Conservation (phyloP, 2,888 invertebrate genomes). For the Deroplatys truncata region DNA sequence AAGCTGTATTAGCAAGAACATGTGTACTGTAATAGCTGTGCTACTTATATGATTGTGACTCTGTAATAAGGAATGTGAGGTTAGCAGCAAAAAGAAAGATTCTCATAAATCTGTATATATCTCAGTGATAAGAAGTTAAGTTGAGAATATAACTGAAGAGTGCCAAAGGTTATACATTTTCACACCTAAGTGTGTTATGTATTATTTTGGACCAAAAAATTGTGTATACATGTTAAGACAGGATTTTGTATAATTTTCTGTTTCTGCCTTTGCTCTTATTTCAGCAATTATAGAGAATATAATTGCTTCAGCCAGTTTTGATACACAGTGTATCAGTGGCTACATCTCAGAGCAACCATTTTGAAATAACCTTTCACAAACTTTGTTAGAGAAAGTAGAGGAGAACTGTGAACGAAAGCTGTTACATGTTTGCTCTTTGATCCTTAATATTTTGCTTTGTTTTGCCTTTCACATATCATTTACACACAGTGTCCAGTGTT, state of each 20-base stretch:
- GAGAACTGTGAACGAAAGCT: background rate
- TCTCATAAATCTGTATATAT: background rate
- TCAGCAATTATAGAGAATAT: background rate
- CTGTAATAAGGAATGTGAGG: background rate
- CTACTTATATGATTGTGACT: background rate
- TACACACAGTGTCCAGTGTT: background rate
- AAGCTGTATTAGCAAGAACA: background rate
- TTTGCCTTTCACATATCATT: background rate
- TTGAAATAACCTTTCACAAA: background rate
- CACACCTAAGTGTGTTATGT: background rate
- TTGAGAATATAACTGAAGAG: background rate
- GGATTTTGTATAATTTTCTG: too few species aligned
- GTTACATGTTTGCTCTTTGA: background rate
- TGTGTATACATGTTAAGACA: background rate
- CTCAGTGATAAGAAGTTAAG: background rate
- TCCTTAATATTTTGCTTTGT: background rate
- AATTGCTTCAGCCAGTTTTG: conserved; percentile 1
- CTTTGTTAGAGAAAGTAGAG: background rate
- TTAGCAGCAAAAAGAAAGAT: background rate
- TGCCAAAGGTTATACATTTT: background rate
- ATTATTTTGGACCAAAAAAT: background rate
- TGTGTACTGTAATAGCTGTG: background rate
- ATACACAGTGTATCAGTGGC: conserved; percentile 10
- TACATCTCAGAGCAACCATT: background rate
- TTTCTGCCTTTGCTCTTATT: background rate